Percentiles rank a stretch among this genome's conserved stretches.
These are phyloP conservation scores for Plecturocebus donacophilus DNA, from an alignment of 2,113 vertebrate genomes.

Conservation along the genomic window DNA sequence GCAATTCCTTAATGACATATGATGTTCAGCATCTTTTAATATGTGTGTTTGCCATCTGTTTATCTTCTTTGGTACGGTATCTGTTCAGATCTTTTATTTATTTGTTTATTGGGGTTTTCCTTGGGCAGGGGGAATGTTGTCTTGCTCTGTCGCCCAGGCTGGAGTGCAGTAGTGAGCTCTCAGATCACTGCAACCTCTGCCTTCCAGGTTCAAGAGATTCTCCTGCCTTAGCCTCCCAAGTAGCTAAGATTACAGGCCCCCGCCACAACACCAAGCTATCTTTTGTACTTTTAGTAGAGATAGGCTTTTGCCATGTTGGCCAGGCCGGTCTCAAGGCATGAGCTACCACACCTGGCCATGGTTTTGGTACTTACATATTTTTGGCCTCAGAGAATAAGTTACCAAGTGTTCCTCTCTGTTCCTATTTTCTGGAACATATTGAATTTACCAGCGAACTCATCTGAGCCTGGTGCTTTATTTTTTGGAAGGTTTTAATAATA, in stretches of 20 bases:
- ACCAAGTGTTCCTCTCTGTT: not conserved
- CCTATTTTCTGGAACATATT: not conserved
- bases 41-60: not conserved
- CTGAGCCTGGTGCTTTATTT: not conserved
- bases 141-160: not conserved
- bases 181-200: not conserved
- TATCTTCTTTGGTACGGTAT: not conserved
- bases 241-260: not conserved
- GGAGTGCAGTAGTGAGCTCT: not conserved
- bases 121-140: accelerated
- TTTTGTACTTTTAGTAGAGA: not conserved
- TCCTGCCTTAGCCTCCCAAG: not conserved
- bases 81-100: not conserved
- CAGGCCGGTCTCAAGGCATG: not conserved
- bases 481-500: not conserved
- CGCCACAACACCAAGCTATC: not conserved
- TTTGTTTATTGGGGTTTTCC: not conserved
- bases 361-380: too few relatives aligned
- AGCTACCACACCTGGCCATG: too few relatives aligned
- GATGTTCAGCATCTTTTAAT: not conserved
- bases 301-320: not conserved
- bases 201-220: not conserved
- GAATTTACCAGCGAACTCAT: not conserved
- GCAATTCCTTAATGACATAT: not conserved
- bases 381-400: too few relatives aligned